Base-by-base conservation (phyloP, 2,888 invertebrate genomes). In the Sipha maydis region DNA sequence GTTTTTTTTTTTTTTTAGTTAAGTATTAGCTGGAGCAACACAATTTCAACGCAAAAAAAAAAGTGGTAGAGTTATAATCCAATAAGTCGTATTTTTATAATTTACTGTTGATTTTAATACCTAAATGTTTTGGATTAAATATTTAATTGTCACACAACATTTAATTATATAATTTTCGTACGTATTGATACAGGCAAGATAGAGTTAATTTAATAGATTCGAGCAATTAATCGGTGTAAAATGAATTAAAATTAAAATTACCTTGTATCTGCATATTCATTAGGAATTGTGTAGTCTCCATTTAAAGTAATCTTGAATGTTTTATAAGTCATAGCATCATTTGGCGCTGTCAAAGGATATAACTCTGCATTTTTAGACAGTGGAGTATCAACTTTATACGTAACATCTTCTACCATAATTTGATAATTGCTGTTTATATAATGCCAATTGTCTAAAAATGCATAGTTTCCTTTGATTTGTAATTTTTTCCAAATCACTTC, bases 401-500 rank as follows among this genome's bases (percentile, higher is more conserved):
- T 31, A 56, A 83, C 34, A 3, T 73, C 34, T 14, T 73, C 34
- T 3, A 54, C 54, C 7, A 17, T 19, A 1, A 83, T 73, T 73
- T 73, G 48, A 34, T 83, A 83, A 8, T 83, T n/a, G 14, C 73
- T 71, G 9, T 31, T 83, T 83, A 34, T 41, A 34, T 34, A 83
- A 34, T n/a, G 73, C 48, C 25, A 83, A 34, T 56, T 17, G 19
- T 83, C 83, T 56, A 73, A 25, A 56, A 56, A 83, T 56, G 19
- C 28, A n/a, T 73, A 83, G 14, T 41, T 54, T 28, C 83, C 83
- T 25, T 17, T 9, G 21, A 83, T 73, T 34, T 54, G 71, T n/a
- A 83, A 25, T 19, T 83, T 54, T 54, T 73, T 73, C 73, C 83
- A 83, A 54, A 41, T 56, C 34, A 83, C 73, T 8, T 83, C 17